phyloP scores from a whole-genome alignment of 2,797 vertebrate genomes.

The Myoxocephalus aenaeus region DNA sequence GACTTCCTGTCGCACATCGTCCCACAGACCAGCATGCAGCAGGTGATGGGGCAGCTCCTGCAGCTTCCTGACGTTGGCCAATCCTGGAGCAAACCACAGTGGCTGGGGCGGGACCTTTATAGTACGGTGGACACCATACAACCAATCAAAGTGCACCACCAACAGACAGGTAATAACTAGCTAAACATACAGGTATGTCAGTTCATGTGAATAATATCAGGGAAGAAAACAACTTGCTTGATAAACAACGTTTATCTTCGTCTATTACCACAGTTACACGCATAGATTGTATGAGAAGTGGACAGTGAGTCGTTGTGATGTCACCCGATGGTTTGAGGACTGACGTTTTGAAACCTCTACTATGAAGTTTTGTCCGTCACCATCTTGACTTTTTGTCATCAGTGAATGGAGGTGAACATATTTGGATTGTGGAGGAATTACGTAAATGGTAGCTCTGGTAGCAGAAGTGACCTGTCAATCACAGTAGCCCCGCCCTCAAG shows the following conservation, averaged over 20 bases:
- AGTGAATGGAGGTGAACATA: too few species aligned
- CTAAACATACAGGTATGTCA: neutral
- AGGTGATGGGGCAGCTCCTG: conserved; percentile 87
- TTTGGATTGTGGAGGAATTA: too few species aligned
- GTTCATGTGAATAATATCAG: neutral
- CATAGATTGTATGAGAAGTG: neutral
- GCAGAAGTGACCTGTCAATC: too few species aligned
- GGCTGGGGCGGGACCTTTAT: conserved; percentile 86
- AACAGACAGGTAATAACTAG: neutral
- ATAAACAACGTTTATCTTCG: neutral
- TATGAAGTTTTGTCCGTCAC: neutral
- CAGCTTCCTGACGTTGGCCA: conserved; percentile 86
- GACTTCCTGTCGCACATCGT: conserved; percentile 83
- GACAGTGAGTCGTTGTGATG: neutral
- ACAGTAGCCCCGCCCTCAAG: neutral
- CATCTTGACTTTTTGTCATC: too few species aligned
- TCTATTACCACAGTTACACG: neutral
- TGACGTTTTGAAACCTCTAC: neutral
- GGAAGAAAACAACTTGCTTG: neutral
- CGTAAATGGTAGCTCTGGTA: too few species aligned
- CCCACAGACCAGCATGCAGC: conserved; percentile 75
- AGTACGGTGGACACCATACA: conserved; percentile 3
- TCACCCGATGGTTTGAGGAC: neutral
- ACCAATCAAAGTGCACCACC: conserved; percentile 9
- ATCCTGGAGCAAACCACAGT: conserved; percentile 84